Conservation (phyloP, 2,113 vertebrate species). For the Isurus oxyrinchus region DNA sequence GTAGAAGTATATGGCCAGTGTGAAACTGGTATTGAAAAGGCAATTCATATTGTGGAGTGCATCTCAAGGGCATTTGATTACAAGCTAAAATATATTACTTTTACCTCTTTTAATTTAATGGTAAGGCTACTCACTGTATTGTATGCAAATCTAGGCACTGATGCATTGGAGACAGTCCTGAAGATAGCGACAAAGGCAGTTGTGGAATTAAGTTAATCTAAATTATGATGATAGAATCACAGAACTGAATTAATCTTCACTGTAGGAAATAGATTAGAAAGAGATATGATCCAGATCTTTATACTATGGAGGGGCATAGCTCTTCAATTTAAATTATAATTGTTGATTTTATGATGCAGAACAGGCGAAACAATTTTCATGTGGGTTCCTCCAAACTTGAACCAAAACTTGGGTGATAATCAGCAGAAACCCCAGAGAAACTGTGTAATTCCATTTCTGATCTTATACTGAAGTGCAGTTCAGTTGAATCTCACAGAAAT, state of each 20-base stretch:
- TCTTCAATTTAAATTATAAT: not conserved
- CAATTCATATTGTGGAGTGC: not conserved
- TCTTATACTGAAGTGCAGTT: not conserved
- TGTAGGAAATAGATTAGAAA: not conserved
- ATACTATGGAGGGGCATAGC: not conserved
- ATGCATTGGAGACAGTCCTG: not conserved
- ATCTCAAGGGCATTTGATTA: slow-evolving; percentile 20
- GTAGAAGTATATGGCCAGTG: not conserved
- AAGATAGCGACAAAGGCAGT: not conserved
- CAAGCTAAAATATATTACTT: not conserved
- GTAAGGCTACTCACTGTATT: not conserved
- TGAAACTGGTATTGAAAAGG: not conserved
- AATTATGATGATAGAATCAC: not conserved
- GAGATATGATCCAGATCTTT: not conserved
- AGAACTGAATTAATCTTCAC: not conserved
- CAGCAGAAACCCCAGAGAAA: not conserved
- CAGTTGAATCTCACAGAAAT: slow-evolving; percentile 3
- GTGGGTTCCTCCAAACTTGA: not conserved
- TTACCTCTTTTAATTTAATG: not conserved
- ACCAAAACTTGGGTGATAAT: not conserved
- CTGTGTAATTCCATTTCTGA: not conserved
- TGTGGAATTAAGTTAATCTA: slow-evolving; percentile 1
- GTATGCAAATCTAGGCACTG: not conserved
- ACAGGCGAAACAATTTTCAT: not conserved
- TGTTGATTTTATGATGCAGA: not conserved